phyloP scores from a whole-genome alignment of 2,113 vertebrate species.

The Tylochromis polylepis region DNA sequence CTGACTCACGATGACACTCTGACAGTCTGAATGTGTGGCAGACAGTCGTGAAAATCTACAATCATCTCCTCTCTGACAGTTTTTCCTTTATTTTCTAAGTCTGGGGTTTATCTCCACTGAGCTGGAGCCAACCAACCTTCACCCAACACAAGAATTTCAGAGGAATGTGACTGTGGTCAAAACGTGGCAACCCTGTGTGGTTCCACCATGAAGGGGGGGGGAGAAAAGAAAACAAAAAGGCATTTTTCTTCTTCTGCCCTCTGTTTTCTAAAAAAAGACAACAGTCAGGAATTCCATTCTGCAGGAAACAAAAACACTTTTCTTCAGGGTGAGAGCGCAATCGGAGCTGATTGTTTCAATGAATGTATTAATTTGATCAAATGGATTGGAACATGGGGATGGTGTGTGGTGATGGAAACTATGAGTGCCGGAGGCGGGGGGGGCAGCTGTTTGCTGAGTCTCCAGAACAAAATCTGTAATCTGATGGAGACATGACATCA shows the following conservation, averaged over 20 bases:
- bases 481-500: constrained; percentile 45
- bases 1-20: background rate
- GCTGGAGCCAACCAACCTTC: constrained; percentile 8
- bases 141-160: constrained; percentile 25
- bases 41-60: background rate
- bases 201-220: background rate
- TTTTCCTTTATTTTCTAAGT: background rate
- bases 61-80: background rate
- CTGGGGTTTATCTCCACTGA: constrained; percentile 23
- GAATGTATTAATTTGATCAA: constrained; percentile 25
- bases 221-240: background rate
- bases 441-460: background rate
- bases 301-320: constrained; percentile 4
- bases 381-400: constrained; percentile 19
- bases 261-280: constrained; percentile 34
- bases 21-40: background rate
- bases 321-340: background rate
- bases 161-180: constrained; percentile 62
- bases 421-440: background rate
- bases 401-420: constrained; percentile 48
- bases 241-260: constrained; percentile 40
- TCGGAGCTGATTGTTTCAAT: constrained; percentile 9
- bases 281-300: constrained; percentile 32
- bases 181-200: constrained; percentile 43
- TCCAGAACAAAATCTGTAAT: constrained; percentile 26